phyloP scores from a whole-genome alignment of 2,888 invertebrate species.

The Lasioglossum oenotherae region DNA sequence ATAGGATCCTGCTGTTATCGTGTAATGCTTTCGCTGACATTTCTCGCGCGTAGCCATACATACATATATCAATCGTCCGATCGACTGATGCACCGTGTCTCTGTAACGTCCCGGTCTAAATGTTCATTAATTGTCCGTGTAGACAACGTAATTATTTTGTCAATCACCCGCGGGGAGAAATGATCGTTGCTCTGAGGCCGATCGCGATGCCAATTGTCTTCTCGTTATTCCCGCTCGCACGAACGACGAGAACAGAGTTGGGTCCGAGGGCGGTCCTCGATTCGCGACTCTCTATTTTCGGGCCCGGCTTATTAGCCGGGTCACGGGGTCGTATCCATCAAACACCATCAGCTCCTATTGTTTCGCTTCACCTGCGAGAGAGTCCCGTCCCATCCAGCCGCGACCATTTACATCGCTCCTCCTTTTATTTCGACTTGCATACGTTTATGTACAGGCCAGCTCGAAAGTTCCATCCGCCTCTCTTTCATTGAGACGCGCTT shows the following conservation, averaged over 20 bases:
- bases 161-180: conserved; percentile 55
- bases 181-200: conserved; percentile 24
- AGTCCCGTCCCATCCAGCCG: conserved; percentile 28
- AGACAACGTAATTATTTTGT: conserved; percentile 68
- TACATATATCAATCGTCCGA: conserved; percentile 48
- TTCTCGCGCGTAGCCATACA: conserved; percentile 18
- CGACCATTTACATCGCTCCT: conserved; percentile 38
- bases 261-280: conserved; percentile 49
- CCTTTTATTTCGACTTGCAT: conserved; percentile 47
- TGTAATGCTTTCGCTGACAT: conserved; percentile 31
- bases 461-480: conserved; percentile 42
- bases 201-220: conserved; percentile 57
- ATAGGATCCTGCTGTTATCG: not conserved
- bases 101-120: conserved; percentile 30
- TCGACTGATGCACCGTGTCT: conserved; percentile 10
- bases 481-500: not conserved
- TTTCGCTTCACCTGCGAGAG: conserved; percentile 71
- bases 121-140: conserved; percentile 58
- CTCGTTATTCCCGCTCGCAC: conserved; percentile 48
- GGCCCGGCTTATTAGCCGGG: conserved; percentile 73
- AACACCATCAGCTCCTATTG: conserved; percentile 74
- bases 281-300: conserved; percentile 69
- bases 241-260: conserved; percentile 18
- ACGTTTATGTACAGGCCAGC: conserved; percentile 55
- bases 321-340: conserved; percentile 76